phyloP scores from a whole-genome alignment of 1,140 invertebrate genomes.

The Scylla paramamosain region DNA sequence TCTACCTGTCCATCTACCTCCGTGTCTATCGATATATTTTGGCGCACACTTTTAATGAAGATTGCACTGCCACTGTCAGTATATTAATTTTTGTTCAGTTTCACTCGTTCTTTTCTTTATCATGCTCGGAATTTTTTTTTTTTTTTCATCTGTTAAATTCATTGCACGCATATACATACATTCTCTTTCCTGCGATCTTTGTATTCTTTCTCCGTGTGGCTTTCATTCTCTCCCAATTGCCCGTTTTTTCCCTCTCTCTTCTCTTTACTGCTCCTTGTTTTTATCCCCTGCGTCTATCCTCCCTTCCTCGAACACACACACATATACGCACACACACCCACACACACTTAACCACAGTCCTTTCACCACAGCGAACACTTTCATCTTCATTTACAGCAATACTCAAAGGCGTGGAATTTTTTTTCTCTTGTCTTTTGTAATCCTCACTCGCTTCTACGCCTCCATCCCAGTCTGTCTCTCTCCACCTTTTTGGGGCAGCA shows the following conservation, averaged over 20 bases:
- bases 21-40: not conserved
- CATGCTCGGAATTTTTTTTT: not conserved
- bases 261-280: not conserved
- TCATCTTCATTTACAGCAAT: not conserved
- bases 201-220: not conserved
- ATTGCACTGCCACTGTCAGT: not conserved
- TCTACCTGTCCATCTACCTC: not conserved
- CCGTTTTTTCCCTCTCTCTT: not conserved
- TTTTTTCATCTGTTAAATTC: not conserved
- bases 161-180: not conserved
- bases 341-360: not conserved
- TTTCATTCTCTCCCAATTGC: not conserved
- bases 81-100: not conserved
- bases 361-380: not conserved
- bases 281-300: not conserved
- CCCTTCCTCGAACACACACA: not conserved
- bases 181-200: constrained; percentile 2
- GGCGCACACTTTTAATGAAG: too few species aligned
- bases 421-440: not conserved
- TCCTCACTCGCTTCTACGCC: not conserved
- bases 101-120: not conserved
- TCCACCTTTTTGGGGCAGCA: not conserved
- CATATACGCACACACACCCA: not conserved
- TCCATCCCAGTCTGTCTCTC: not conserved
- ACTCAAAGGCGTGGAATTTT: not conserved